phyloP scores from a whole-genome alignment of 1,140 invertebrate species.

The Bicyclus anynana region DNA sequence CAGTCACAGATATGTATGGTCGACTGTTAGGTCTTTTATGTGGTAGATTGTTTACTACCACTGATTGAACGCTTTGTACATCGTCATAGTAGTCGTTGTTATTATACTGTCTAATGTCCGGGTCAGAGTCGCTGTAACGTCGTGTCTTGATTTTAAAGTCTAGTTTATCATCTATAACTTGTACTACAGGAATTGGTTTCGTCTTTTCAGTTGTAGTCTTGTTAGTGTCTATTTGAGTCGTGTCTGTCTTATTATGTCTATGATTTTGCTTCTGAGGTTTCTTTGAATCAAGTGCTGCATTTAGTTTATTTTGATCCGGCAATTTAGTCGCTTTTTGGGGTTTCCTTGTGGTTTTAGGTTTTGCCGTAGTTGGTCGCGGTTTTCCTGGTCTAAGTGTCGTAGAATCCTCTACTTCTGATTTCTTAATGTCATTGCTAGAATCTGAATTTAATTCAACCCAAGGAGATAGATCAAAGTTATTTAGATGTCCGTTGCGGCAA shows the following conservation, averaged over 20 bases:
- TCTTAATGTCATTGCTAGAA: conserved; percentile 58
- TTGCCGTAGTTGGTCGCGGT: conserved; percentile 38
- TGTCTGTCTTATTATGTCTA: conserved; percentile 38
- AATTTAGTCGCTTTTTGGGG: conserved; percentile 28
- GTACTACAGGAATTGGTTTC: conserved; percentile 40
- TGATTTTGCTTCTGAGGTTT: conserved; percentile 34
- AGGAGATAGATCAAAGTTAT: conserved; percentile 82
- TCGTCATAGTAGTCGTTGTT: conserved; percentile 58
- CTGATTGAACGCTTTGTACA: conserved; percentile 61
- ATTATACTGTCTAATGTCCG: conserved; percentile 48
- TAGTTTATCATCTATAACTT: conserved; percentile 74
- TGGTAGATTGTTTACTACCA: conserved; percentile 59
- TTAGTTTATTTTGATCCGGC: conserved; percentile 33
- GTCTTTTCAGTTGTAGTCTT: conserved; percentile 29
- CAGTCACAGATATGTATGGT: conserved; percentile 66
- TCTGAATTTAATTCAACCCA: conserved; percentile 78
- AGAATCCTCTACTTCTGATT: conserved; percentile 42
- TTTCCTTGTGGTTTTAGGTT: conserved; percentile 38
- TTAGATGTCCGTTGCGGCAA: conserved; percentile 83
- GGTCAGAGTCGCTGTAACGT: conserved; percentile 51
- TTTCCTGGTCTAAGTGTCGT: conserved; percentile 39
- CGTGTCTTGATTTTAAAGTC: conserved; percentile 74
- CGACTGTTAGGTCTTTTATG: conserved; percentile 61
- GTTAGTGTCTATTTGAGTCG: conserved; percentile 28
- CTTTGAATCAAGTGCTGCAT: conserved; percentile 16